phyloP scores from a whole-genome alignment of 2,888 invertebrate species.

The Hydriomena furcata region DNA sequence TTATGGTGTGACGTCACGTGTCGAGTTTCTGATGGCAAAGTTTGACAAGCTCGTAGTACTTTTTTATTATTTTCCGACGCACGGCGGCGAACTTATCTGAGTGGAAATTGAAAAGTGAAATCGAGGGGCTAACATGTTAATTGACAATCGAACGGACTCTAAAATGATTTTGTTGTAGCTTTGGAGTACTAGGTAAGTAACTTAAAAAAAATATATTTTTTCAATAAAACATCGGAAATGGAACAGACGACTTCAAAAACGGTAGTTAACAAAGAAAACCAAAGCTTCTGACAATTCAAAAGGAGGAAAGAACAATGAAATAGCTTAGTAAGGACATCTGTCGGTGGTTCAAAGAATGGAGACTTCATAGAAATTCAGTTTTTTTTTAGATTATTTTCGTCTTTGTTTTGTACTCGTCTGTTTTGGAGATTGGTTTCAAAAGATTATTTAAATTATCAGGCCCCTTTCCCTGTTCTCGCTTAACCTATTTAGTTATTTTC shows the following conservation, averaged over 20 bases:
- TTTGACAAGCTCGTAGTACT: slow-evolving; percentile 36
- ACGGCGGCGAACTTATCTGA: slow-evolving; percentile 15
- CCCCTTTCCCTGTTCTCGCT: too few species aligned
- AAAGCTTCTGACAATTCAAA: slow-evolving; percentile 18
- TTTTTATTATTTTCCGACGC: slow-evolving; percentile 26
- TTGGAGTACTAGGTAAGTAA: neutral
- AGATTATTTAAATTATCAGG: slow-evolving; percentile 1
- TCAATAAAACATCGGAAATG: slow-evolving; percentile 5
- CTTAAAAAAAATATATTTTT: neutral
- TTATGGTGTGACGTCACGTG: slow-evolving; percentile 39
- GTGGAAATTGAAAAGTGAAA: slow-evolving; percentile 22
- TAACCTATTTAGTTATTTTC: too few species aligned
- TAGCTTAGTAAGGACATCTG: slow-evolving; percentile 15
- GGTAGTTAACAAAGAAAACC: slow-evolving; percentile 17
- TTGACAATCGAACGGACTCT: neutral
- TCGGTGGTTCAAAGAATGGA: slow-evolving; percentile 14
- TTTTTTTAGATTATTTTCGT: slow-evolving; percentile 18
- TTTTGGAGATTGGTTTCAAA: neutral
- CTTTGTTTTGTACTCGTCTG: slow-evolving; percentile 9
- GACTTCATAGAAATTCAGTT: slow-evolving; percentile 12
- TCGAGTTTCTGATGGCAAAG: slow-evolving; percentile 39
- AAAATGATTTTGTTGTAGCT: neutral
- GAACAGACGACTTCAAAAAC: slow-evolving; percentile 11
- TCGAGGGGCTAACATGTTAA: slow-evolving; percentile 23
- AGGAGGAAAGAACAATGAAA: slow-evolving; percentile 23